A percentile compares a stretch with the other conserved stretches of the same genome.
phyloP scores from a whole-genome alignment of 2,888 invertebrate species.

The Ophion slaviceki region DNA sequence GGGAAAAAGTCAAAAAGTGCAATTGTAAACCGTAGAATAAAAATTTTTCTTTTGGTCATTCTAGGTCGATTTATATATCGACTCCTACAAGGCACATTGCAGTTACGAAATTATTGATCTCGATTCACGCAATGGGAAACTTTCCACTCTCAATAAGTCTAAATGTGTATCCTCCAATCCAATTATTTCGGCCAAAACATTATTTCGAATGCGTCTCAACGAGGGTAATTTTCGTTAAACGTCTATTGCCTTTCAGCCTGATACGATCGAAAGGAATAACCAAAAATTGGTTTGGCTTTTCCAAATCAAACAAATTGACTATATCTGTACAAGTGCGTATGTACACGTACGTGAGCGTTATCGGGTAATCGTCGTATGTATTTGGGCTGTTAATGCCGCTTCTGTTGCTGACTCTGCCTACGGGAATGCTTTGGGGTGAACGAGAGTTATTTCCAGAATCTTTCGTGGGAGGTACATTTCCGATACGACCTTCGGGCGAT shows the following conservation, averaged over 20 bases:
- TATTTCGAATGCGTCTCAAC: neutral
- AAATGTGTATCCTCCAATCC: neutral
- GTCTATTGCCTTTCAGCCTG: neutral
- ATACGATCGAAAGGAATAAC: neutral
- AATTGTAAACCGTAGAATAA: no score
- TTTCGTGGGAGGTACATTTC: constrained; percentile 72
- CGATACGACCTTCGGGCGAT: constrained; percentile 71
- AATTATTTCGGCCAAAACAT: neutral
- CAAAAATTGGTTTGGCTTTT: neutral
- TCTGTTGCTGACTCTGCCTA: constrained; percentile 58
- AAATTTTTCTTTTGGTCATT: no score
- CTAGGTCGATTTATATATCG: no score
- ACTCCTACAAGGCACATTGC: no score
- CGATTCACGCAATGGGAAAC: no score
- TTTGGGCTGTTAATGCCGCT: constrained; percentile 44
- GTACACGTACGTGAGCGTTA: neutral
- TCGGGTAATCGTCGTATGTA: constrained; percentile 39
- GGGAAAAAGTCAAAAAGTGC: no score
- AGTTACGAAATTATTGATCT: no score
- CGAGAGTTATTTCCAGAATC: constrained; percentile 73
- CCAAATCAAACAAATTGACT: neutral
- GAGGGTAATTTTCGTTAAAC: neutral
- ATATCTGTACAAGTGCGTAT: no score
- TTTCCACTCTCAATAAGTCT: no score
- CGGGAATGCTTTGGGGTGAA: constrained; percentile 48